A percentile compares a stretch with the other conserved stretches of the same genome.
These are phyloP conservation scores for Ibycter americanus DNA, from an alignment of 2,797 vertebrate genomes.

Conservation along the genomic window DNA sequence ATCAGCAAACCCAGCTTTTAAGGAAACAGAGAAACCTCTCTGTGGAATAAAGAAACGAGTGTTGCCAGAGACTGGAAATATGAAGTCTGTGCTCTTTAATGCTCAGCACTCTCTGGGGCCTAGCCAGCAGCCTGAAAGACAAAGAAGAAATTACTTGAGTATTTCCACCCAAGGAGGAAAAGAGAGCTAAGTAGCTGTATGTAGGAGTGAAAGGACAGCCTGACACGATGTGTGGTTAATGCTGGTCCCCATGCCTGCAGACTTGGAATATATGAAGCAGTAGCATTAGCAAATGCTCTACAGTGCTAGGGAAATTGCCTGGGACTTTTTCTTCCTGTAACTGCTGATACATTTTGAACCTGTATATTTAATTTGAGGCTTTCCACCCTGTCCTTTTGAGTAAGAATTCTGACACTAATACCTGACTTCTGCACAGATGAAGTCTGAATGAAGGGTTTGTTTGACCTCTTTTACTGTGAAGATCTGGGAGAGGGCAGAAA, in stretches of 20 bases:
- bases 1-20: conserved; percentile 37
- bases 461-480: not conserved
- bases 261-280: not conserved
- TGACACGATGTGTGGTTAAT: not conserved
- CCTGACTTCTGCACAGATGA: not conserved
- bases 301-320: not conserved
- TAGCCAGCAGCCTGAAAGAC: not conserved
- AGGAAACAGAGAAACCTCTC: conserved; percentile 16
- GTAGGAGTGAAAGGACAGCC: not conserved
- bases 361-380: not conserved
- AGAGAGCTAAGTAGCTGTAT: not conserved
- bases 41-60: not conserved
- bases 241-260: not conserved
- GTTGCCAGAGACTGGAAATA: not conserved
- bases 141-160: not conserved
- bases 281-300: not conserved
- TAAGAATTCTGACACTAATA: not conserved
- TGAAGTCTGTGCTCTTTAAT: not conserved
- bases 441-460: not conserved
- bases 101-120: not conserved
- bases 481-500: not conserved
- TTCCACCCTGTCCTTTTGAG: not conserved
- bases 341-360: not conserved
- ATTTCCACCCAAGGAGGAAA: not conserved
- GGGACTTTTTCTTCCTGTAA: not conserved